Base-by-base conservation (phyloP, 2,888 invertebrate genomes). In the Synanthedon vespiformis region DNA sequence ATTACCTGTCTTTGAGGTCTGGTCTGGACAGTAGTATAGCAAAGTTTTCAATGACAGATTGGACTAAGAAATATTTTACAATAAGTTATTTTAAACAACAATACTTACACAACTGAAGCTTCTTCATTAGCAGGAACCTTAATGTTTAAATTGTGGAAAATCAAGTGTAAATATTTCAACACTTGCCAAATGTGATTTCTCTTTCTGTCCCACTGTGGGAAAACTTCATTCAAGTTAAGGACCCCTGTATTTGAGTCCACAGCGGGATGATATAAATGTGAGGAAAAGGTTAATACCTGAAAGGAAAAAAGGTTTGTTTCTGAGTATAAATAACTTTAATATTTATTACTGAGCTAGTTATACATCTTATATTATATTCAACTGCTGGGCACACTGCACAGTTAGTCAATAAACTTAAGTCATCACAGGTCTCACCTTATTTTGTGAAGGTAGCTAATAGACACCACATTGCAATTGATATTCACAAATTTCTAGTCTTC, bases 181-280 rank as follows among this genome's bases (percentile, higher is more conserved):
- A 97, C 89, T 80, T 97, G 96, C 95, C 96, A 97, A 49, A 98
- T 87, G 68, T 95, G 95, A 74, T 95, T 93, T 53, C 92, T 91
- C 58, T 91, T 93, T 69, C 92, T 91, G 72, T 92, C 93, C 97
- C 97, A 98, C 58, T 92, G 91, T 11, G 93, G 92, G 78, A 97
- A 97, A 10, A 93, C 95, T 76, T 92, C 90, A 60, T 86, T 89
- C 47, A 96, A 89, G 72, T 94, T 92, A 48, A 98, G 77, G 66
- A 93, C 91, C 57, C 95, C 93, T 51, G 93, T 94, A 60, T 90
- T 90, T 1, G 92, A 88, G 77, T 96, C 90, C 55, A 98, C 90
- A 52, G 94, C 89, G 55, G 98, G 97, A 88, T 98, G 97, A 73
- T 94, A 95, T 55, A 97, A 84, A 66, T 93, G 91, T 55, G 93